A percentile compares a stretch with the other conserved stretches of the same genome.
Conservation (phyloP, 2,113 vertebrate species). For the Coptodon bakossiorum region DNA sequence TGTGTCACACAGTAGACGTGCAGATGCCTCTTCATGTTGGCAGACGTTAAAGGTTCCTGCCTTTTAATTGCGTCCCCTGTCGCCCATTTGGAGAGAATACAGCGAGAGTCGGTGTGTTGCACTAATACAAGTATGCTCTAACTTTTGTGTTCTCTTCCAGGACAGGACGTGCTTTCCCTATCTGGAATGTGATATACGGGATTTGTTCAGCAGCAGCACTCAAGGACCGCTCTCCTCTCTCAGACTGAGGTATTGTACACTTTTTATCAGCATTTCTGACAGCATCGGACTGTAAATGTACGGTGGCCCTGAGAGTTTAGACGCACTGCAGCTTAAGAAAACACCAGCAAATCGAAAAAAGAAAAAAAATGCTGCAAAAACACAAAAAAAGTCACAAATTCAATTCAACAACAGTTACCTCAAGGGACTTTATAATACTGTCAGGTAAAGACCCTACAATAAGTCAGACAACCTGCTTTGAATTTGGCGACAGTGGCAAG, state of each 20-base stretch:
- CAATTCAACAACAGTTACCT: not conserved
- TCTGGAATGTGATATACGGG: conserved; percentile 54
- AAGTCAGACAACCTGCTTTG: not conserved
- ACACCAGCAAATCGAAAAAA: not conserved
- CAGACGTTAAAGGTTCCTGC: not conserved
- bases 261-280: not conserved
- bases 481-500: not conserved
- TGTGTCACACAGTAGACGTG: not conserved
- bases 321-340: not conserved
- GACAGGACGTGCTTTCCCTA: conserved; percentile 13
- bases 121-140: not conserved
- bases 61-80: conserved; percentile 3
- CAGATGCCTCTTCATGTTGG: not conserved
- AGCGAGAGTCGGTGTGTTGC: not conserved
- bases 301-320: not conserved
- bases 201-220: conserved; percentile 33
- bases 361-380: not conserved
- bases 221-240: not conserved
- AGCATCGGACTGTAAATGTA: not conserved
- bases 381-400: not conserved
- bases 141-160: conserved; percentile 39
- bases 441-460: not conserved
- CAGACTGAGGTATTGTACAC: conserved; percentile 32
- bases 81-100: not conserved
- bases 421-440: not conserved